A percentile compares a stretch with the other conserved stretches of the same genome.
Evolutionary conservation across 2,797 vertebrate genomes (phyloP).

Genomic region (Sphaeramia orbicularis): DNA sequence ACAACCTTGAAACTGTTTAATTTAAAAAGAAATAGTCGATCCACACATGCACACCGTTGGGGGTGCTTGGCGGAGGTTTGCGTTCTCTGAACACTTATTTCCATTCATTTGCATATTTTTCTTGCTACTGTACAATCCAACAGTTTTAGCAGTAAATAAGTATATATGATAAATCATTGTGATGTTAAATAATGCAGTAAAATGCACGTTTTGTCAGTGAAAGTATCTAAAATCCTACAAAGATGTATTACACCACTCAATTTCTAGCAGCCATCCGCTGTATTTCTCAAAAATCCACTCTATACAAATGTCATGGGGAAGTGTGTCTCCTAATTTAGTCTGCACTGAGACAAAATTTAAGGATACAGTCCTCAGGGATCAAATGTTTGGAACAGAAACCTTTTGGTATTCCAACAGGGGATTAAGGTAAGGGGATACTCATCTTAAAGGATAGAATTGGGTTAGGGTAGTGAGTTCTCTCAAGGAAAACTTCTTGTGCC

Average conservation of each 20-base stretch:
- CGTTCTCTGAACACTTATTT: too few species aligned
- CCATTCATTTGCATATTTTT: too few species aligned
- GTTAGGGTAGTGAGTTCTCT: slow-evolving; percentile 67
- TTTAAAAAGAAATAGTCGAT: too few species aligned
- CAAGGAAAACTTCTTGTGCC: slow-evolving; percentile 62
- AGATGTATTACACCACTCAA: neutral
- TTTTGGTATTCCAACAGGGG: slow-evolving; percentile 74
- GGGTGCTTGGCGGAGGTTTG: too few species aligned
- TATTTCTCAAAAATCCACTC: slow-evolving; percentile 20
- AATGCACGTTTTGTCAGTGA: too few species aligned
- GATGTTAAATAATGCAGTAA: too few species aligned
- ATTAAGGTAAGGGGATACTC: slow-evolving; percentile 70
- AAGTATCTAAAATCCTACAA: neutral
- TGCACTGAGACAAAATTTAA: slow-evolving; percentile 51
- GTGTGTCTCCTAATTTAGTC: slow-evolving; percentile 49
- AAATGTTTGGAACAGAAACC: slow-evolving; percentile 72
- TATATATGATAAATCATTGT: too few species aligned
- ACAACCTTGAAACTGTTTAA: too few species aligned
- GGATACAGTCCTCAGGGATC: slow-evolving; percentile 71
- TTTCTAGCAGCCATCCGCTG: neutral
- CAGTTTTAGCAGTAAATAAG: too few species aligned
- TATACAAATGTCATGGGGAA: slow-evolving; percentile 27
- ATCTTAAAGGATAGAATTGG: slow-evolving; percentile 80
- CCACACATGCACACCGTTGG: too few species aligned
- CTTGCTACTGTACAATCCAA: too few species aligned